Evolutionary conservation across 2,888 invertebrate species (phyloP).

Genomic region (Rutpela maculata): DNA sequence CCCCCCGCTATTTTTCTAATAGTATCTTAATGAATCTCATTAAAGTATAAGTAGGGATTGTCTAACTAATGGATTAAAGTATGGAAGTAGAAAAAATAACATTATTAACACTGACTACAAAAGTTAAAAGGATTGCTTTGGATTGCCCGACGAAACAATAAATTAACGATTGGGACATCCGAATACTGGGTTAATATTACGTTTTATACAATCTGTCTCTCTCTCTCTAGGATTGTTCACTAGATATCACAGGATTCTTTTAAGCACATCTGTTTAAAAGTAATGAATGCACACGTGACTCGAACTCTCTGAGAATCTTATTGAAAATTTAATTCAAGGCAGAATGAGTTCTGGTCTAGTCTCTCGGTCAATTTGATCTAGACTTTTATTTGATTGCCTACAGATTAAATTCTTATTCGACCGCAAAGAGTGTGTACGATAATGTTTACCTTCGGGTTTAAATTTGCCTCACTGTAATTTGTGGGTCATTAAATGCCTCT

Average conservation of each 20-base stretch:
- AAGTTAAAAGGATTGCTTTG: no score
- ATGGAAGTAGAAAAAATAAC: no score
- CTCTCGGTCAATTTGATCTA: constrained; percentile 14
- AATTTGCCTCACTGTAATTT: background rate
- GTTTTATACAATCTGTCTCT: background rate
- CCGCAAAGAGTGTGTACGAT: background rate
- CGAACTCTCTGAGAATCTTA: background rate
- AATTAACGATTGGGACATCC: no score
- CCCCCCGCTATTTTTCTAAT: no score
- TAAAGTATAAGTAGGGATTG: no score
- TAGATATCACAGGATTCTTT: background rate
- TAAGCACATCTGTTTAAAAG: background rate
- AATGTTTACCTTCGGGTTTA: constrained; percentile 13
- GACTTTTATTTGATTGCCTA: background rate
- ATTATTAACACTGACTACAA: no score
- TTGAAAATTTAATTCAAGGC: constrained; percentile 14
- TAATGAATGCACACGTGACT: background rate
- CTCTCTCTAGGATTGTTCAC: background rate
- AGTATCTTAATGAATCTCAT: no score
- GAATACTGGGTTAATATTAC: background rate
- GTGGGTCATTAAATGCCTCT: background rate
- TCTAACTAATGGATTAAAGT: no score
- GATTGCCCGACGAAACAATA: no score
- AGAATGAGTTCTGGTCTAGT: background rate
- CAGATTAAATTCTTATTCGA: constrained; percentile 22